phyloP scores from a whole-genome alignment of 35 echinoderm and acorn worm genomes.

The Heliocidaris tuberculata region DNA sequence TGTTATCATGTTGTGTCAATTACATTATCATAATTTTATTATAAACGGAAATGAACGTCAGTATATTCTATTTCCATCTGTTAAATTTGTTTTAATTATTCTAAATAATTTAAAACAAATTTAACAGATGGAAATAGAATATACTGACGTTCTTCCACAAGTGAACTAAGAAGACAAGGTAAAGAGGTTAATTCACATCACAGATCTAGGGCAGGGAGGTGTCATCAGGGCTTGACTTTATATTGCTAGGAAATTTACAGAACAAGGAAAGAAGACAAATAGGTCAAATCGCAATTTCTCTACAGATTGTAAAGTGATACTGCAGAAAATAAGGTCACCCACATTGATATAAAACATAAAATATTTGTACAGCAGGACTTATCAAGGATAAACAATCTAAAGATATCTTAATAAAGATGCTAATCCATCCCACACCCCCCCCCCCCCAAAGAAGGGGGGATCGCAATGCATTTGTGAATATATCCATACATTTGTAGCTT shows the following conservation, averaged over 20 bases:
- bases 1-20: neutral
- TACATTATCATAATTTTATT: neutral
- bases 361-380: too few species aligned
- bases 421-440: too few species aligned
- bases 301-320: neutral
- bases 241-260: neutral
- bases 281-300: neutral
- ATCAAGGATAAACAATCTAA: too few species aligned
- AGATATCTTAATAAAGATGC: too few species aligned
- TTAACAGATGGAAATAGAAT: neutral
- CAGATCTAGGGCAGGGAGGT: neutral
- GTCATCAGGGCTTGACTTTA: neutral
- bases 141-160: neutral
- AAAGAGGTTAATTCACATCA: neutral
- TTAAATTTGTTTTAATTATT: neutral
- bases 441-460: too few species aligned
- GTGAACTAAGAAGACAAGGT: too few species aligned
- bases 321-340: neutral
- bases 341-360: neutral
- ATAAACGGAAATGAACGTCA: neutral
- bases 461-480: too few species aligned
- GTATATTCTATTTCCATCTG: neutral
- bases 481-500: too few species aligned
- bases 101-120: neutral
- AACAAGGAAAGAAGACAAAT: neutral